Evolutionary conservation across 2,888 invertebrate genomes (phyloP).

Genomic region (Aproaerema taeniolella): DNA sequence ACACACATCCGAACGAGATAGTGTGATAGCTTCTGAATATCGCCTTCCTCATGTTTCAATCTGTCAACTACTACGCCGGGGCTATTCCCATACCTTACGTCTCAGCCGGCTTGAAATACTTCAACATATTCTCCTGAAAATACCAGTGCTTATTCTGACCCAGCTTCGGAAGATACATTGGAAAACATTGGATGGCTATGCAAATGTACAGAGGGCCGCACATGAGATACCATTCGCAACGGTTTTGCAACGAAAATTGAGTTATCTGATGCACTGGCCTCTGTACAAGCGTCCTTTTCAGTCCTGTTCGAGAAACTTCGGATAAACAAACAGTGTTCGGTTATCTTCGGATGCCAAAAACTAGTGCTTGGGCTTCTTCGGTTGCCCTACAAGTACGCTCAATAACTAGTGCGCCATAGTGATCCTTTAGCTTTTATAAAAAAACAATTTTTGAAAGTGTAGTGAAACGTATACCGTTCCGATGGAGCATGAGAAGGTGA

Average conservation of each 20-base stretch:
- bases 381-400: too few relatives aligned
- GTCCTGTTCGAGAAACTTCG: too few relatives aligned
- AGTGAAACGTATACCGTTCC: constrained; percentile 40
- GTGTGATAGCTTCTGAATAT: constrained; percentile 86
- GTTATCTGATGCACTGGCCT: too few relatives aligned
- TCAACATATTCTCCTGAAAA: constrained; percentile 60
- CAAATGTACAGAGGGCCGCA: constrained; percentile 4
- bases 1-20: constrained; percentile 90
- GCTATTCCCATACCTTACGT: constrained; percentile 70
- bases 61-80: constrained; percentile 77
- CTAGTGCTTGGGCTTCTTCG: too few relatives aligned
- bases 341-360: too few relatives aligned
- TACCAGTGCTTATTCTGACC: constrained; percentile 16
- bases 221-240: too few relatives aligned
- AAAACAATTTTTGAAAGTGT: constrained; percentile 39
- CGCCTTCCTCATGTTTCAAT: constrained; percentile 82
- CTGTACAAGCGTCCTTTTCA: too few relatives aligned
- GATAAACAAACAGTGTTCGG: too few relatives aligned
- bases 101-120: constrained; percentile 57
- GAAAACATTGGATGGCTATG: too few relatives aligned
- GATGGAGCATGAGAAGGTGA: constrained; percentile 69
- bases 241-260: too few relatives aligned
- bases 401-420: constrained; percentile 42
- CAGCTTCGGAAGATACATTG: too few relatives aligned
- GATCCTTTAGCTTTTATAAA: constrained; percentile 45